Base-by-base conservation (phyloP, 2,113 vertebrate species). In the Ovis aries region DNA sequence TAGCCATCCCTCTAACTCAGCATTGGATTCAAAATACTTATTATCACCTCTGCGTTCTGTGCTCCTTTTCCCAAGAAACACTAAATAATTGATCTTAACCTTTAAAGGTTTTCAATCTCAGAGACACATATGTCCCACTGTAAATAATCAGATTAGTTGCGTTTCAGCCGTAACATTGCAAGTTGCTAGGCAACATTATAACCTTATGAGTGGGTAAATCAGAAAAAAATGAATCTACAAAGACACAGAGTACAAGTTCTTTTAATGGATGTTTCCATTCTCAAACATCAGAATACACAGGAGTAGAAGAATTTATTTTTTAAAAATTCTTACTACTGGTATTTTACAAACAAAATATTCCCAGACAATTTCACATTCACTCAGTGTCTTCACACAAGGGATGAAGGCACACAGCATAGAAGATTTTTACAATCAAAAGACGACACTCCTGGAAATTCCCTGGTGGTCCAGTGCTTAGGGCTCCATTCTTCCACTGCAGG, bases 101-200 rank as follows among this genome's bases (percentile, higher is more conserved):
- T 5, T 48, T 10, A 23, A 88, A 82, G 80, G 95, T 52, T 80
- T 95, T 53, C 94, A 27, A 19, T 77, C 92, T 89, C 60, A 31
- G 36, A 93, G 93, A 62, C 50, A 92, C 74, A 83, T 60, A 80
- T 60, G 94, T 60, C 78, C 77, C 50, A 14, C 17, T 48, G 92
- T 45, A 91, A 91, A 87, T 97, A 95, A 98, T 97, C 55, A 88
- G 29, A 91, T 91, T 59, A 96, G 95, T 19, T 53, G 36, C 43
- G 45, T 92, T 91, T 80, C 33, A 3, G 67, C 55, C 50, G 6
- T 71, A 95, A 93, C 82, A 82, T 1, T 21, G 7, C 27, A 60
- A 50, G 86, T 57, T 93, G 95, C 95, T 48, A 90, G 93, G 95
- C 94, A 91, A 92, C 83, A 19, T 81, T 33, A 50, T 50, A 81